Conservation (phyloP, 2,888 invertebrate species). For the Drosophila stalkeri region DNA sequence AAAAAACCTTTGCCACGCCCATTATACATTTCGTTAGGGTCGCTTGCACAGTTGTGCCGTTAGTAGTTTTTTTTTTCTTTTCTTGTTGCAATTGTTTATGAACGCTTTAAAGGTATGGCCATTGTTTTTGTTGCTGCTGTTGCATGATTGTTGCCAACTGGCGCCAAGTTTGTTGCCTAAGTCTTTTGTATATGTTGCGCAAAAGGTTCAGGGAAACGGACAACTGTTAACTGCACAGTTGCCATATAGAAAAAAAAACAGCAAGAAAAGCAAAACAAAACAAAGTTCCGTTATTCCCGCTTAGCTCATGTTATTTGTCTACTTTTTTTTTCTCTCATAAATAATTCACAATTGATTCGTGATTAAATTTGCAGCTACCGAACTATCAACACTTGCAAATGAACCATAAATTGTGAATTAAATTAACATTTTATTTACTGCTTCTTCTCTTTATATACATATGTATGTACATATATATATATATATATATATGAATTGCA, state of each 20-base stretch:
- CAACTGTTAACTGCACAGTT: conserved; percentile 33
- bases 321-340: conserved; percentile 16
- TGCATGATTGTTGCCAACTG: conserved; percentile 71
- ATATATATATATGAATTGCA: conserved; percentile 8
- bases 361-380: conserved; percentile 64
- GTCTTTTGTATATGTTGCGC: conserved; percentile 75
- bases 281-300: conserved; percentile 38
- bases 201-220: conserved; percentile 51
- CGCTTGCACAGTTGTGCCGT: conserved; percentile 51
- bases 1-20: conserved; percentile 6
- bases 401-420: conserved; percentile 49
- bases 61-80: conserved; percentile 22
- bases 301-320: conserved; percentile 27
- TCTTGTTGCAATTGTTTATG: conserved; percentile 27
- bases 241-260: conserved; percentile 6
- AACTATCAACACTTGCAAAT: conserved; percentile 74
- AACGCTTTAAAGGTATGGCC: conserved; percentile 28
- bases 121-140: conserved; percentile 31
- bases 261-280: not conserved
- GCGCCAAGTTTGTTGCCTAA: conserved; percentile 78
- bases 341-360: conserved; percentile 53
- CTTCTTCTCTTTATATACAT: not conserved
- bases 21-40: conserved; percentile 35
- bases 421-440: conserved; percentile 24
- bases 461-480: not conserved